Base-by-base conservation (phyloP, 2,113 vertebrate genomes). In the Aspidoscelis tigris region DNA sequence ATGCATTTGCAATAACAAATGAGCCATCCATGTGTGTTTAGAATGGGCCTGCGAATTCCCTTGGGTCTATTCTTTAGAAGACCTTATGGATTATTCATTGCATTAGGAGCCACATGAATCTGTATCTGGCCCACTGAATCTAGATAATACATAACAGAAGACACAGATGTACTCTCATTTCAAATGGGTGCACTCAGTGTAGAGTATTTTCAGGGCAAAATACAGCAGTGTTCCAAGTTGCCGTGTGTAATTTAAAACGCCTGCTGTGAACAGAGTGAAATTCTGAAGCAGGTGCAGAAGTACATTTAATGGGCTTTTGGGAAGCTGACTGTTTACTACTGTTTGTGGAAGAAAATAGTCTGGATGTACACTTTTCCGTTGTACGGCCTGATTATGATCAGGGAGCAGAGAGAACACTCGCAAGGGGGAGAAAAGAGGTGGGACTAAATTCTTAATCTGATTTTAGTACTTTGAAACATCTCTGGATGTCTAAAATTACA, bases 31-130 rank as follows among this genome's bases (percentile, higher is more conserved):
- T 50, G 0, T 76, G 76, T 58, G 16, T 84, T 89, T 88, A 71
- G 77, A 85, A 73, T 1, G 0, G 84, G 89, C 76, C 76, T 91
- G 66, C 76, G 82, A 66, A 89, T 71, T 74, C 44, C 84, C 88
- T 65, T 87, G 92, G 78, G 88, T 86, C 86, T 84, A 41, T 87
- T 88, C 68, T 90, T 86, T 76, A 76, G 69, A 83, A 58, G 2
- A 0, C 72, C 68, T 89, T 64, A 90, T 90, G 86, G 90, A 92
- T 92, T 94, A 94, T 94, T 94, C 86, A 92, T 90, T 68, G n/a
- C 68, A 7, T 89, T 91, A 91, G 66, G 55, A 76, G 4, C 83
- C 86, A 78, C 80, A 80, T 89, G 84, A 89, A 72, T 91, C 87
- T 92, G 70, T 87, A 89, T 77, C 72, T 74, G 61, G 43, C 68